Evolutionary conservation across 2,797 vertebrate species (phyloP).

Genomic region (Chelmon rostratus): DNA sequence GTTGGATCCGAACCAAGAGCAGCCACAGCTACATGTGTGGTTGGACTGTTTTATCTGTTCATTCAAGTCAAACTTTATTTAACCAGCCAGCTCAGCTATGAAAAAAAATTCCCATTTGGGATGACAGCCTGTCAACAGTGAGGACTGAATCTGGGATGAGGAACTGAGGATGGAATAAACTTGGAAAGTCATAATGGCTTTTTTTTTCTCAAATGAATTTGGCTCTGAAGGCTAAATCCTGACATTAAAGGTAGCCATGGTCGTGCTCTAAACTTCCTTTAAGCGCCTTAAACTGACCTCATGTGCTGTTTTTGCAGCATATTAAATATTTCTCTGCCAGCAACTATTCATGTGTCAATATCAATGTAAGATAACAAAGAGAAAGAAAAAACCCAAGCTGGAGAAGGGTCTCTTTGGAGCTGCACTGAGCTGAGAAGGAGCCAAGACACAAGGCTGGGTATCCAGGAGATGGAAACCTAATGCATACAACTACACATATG

Average conservation of each 20-base stretch:
- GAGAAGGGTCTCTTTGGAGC: slow-evolving; percentile 27
- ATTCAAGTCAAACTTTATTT: slow-evolving; percentile 49
- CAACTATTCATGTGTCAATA: slow-evolving; percentile 40
- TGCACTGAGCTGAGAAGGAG: slow-evolving; percentile 41
- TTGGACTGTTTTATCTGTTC: slow-evolving; percentile 38
- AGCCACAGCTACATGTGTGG: slow-evolving; percentile 42
- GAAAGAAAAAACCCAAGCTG: not conserved
- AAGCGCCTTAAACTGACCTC: slow-evolving; percentile 36
- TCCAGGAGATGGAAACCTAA: slow-evolving; percentile 42
- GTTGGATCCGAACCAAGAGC: slow-evolving; percentile 45
- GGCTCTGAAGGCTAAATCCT: slow-evolving; percentile 28
- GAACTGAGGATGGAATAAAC: slow-evolving; percentile 34
- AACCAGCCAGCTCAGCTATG: slow-evolving; percentile 47
- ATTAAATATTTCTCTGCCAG: slow-evolving; percentile 36
- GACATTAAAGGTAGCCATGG: slow-evolving; percentile 26
- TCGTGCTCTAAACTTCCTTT: slow-evolving; percentile 32
- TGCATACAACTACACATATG: slow-evolving; percentile 37
- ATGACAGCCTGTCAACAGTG: slow-evolving; percentile 43
- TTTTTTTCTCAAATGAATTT: slow-evolving; percentile 16
- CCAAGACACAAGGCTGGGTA: slow-evolving; percentile 26
- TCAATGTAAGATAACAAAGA: slow-evolving; percentile 37
- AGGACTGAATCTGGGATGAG: slow-evolving; percentile 32
- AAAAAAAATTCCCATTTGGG: slow-evolving; percentile 35
- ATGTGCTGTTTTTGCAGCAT: slow-evolving; percentile 36
- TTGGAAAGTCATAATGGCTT: slow-evolving; percentile 24